Evolutionary conservation across 2,888 invertebrate genomes (phyloP).

Genomic region (Trachelus troglodyta): DNA sequence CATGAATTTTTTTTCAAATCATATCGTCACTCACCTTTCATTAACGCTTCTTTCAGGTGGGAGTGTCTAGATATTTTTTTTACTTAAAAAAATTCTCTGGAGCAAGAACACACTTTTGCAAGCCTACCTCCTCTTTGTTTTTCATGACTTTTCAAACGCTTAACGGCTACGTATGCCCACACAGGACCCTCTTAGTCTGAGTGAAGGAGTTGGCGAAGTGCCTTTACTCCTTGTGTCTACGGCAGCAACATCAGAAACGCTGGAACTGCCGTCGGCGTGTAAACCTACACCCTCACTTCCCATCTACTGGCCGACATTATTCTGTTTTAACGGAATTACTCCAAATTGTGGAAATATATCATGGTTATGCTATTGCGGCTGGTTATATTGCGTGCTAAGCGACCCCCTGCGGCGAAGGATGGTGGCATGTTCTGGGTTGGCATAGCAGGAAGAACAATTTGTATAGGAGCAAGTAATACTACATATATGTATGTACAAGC

Average conservation of each 20-base stretch:
- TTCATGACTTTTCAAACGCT: not conserved
- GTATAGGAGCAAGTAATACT: conserved; percentile 18
- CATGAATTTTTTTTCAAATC: too few species aligned
- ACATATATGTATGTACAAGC: not conserved
- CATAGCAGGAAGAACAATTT: conserved; percentile 24
- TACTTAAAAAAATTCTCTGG: not conserved
- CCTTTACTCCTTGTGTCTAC: not conserved
- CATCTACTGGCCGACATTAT: conserved; percentile 37
- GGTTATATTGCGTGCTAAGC: conserved; percentile 47
- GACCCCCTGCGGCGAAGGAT: conserved; percentile 26
- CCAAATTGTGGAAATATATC: conserved; percentile 51
- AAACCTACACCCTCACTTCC: conserved; percentile 3
- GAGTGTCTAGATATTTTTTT: not conserved
- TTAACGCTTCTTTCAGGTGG: not conserved
- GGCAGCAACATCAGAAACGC: not conserved
- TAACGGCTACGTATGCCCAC: not conserved
- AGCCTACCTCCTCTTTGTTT: not conserved
- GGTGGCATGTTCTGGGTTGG: not conserved
- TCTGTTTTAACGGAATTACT: conserved; percentile 52
- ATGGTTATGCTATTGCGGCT: conserved; percentile 49
- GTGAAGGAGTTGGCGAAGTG: not conserved
- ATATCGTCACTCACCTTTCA: not conserved
- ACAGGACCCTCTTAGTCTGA: not conserved
- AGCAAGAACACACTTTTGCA: not conserved
- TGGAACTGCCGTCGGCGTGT: not conserved